Conservation (phyloP, 1,140 invertebrate genomes). For the Heliconius eleuchia region DNA sequence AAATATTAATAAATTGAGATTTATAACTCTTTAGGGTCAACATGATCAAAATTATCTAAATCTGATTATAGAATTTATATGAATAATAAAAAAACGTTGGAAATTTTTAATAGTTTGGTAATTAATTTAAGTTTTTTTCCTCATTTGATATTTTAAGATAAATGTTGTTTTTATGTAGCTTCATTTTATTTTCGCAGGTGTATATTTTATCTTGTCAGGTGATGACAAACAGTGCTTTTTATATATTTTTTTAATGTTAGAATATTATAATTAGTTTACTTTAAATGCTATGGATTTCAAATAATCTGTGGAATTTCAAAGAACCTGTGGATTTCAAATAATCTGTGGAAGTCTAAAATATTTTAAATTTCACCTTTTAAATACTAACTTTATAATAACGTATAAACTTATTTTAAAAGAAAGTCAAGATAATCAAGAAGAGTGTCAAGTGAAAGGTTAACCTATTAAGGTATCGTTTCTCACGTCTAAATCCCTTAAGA, state of each 20-base stretch:
- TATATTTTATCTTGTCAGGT: neutral
- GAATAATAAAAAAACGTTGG: constrained; percentile 33
- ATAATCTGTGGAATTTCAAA: no score
- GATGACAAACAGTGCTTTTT: no score
- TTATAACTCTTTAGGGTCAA: constrained; percentile 46
- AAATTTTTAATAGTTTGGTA: constrained; percentile 3
- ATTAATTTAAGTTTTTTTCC: neutral
- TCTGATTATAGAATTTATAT: constrained; percentile 38
- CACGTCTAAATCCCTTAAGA: constrained; percentile 23
- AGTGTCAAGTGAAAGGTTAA: constrained; percentile 26
- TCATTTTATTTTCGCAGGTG: neutral
- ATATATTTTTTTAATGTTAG: neutral
- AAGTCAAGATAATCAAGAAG: neutral
- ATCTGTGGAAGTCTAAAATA: no score
- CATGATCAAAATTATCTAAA: constrained; percentile 37
- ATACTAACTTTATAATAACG: neutral
- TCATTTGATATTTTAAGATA: neutral
- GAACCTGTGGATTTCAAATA: no score
- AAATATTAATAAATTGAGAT: constrained; percentile 52
- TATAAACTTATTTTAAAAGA: neutral
- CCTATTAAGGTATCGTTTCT: constrained; percentile 15
- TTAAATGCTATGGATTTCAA: no score
- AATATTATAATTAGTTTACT: no score
- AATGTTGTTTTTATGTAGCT: neutral
- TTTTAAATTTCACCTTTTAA: neutral